phyloP scores from a whole-genome alignment of 1,140 invertebrate species.

The Macrobrachium rosenbergii region DNA sequence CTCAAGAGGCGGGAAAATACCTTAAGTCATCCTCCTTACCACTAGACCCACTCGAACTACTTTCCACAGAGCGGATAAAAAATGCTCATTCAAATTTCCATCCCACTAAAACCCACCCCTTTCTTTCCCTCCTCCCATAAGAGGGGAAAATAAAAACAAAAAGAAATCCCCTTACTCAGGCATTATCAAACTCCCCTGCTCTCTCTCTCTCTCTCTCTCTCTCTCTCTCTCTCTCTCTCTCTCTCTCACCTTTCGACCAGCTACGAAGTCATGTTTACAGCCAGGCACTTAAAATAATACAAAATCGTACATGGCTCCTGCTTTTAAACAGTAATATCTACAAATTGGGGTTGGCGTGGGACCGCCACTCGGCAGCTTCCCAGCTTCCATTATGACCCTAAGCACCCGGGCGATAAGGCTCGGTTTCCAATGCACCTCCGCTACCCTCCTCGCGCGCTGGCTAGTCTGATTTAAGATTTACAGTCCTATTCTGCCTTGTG shows the following conservation, averaged over 20 bases:
- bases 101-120: not conserved
- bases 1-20: too few species aligned
- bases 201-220: not conserved
- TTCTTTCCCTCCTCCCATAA: not conserved
- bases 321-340: constrained; percentile 26
- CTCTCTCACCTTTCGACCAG: constrained; percentile 4
- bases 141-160: too few species aligned
- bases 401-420: not conserved
- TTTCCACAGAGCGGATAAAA: too few species aligned
- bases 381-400: not conserved
- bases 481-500: too few species aligned
- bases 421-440: not conserved
- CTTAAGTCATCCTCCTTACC: too few species aligned
- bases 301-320: constrained; percentile 19
- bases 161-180: too few species aligned
- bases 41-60: too few species aligned
- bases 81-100: too few species aligned
- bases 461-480: too few species aligned
- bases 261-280: not conserved
- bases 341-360: constrained; percentile 13
- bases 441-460: too few species aligned
- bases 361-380: not conserved
- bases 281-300: constrained; percentile 20
- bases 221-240: not conserved
- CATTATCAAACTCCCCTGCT: not conserved